Percentiles rank a stretch among this genome's conserved stretches.
Evolutionary conservation across 2,888 invertebrate genomes (phyloP).

Genomic region (Leucoma salicis): DNA sequence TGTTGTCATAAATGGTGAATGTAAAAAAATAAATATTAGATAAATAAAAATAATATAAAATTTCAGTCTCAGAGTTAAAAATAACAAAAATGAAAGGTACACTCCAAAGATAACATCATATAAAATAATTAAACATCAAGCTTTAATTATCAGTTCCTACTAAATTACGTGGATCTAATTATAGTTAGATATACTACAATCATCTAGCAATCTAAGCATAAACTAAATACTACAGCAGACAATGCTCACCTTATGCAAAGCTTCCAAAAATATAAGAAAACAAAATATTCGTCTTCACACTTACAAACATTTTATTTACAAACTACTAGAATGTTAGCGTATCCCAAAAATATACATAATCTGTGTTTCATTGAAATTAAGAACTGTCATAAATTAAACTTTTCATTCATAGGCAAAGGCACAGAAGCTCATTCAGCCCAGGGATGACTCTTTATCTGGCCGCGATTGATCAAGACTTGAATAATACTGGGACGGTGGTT

Average conservation of each 20-base stretch:
- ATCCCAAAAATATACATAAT: conserved; percentile 10
- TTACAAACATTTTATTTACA: conserved; percentile 36
- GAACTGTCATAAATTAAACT: conserved; percentile 17
- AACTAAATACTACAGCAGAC: conserved; percentile 28
- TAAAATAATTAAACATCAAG: not conserved
- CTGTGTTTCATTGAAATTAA: conserved; percentile 12
- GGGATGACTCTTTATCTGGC: conserved; percentile 37
- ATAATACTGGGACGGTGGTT: conserved; percentile 47
- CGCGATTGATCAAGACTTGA: conserved; percentile 60
- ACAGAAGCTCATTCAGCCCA: conserved; percentile 33
- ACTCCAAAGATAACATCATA: too few species aligned
- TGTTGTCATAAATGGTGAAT: too few species aligned
- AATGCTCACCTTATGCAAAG: conserved; percentile 43
- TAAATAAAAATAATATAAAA: not conserved
- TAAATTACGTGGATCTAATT: not conserved
- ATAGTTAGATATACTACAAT: conserved; percentile 9
- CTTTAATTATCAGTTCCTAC: not conserved
- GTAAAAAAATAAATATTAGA: not conserved
- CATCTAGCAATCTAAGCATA: conserved; percentile 21
- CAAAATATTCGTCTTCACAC: conserved; percentile 37
- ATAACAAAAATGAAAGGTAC: too few species aligned
- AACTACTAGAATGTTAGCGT: conserved; percentile 26
- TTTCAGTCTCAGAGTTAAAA: too few species aligned
- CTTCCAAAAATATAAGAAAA: conserved; percentile 41
- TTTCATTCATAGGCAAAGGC: conserved; percentile 30